Evolutionary conservation across 2,797 vertebrate species (phyloP).

Genomic region (Enteromius paludinosus): DNA sequence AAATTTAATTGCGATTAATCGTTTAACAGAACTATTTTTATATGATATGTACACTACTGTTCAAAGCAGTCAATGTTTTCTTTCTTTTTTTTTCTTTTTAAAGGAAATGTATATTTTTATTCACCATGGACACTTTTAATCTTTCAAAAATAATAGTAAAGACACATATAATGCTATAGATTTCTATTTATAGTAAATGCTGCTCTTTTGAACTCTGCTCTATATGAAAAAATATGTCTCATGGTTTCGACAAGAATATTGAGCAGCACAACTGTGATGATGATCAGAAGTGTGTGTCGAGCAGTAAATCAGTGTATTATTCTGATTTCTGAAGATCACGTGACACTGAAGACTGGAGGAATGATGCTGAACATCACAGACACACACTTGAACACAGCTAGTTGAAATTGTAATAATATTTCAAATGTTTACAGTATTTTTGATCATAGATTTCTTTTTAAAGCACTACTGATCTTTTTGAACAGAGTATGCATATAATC

Average conservation of each 20-base stretch:
- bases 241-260: not conserved
- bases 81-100: too few relatives aligned
- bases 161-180: not conserved
- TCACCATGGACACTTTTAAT: not conserved
- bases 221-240: not conserved
- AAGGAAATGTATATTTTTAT: not conserved
- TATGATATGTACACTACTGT: too few relatives aligned
- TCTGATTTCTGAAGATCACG: not conserved
- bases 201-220: not conserved
- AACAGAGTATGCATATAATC: not conserved
- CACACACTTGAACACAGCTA: not conserved
- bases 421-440: not conserved
- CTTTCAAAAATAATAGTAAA: not conserved
- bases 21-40: too few relatives aligned
- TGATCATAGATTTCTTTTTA: too few relatives aligned
- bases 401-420: not conserved
- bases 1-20: too few relatives aligned
- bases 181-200: not conserved
- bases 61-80: too few relatives aligned
- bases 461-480: not conserved
- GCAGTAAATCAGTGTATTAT: too few relatives aligned
- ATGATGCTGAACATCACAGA: conserved; percentile 2
- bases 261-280: too few relatives aligned
- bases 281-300: too few relatives aligned
- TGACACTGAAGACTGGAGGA: not conserved